A percentile compares a stretch with the other conserved stretches of the same genome.
phyloP scores from a whole-genome alignment of 2,113 vertebrate species.

The Pteruthius melanotis region DNA sequence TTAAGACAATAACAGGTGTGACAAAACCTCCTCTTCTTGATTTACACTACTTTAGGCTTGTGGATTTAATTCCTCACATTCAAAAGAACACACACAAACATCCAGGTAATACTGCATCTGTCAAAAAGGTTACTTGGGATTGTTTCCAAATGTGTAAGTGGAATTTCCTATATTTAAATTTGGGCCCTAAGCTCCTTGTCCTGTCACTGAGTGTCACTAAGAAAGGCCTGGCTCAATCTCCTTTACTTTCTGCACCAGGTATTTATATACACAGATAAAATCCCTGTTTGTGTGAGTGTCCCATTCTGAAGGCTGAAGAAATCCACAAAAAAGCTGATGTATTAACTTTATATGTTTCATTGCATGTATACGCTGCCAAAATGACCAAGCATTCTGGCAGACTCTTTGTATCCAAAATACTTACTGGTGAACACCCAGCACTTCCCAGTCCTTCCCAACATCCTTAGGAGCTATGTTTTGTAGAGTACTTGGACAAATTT shows the following conservation, averaged over 20 bases:
- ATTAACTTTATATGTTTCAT: not conserved
- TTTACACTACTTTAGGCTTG: not conserved
- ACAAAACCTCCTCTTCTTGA: not conserved
- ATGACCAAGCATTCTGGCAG: not conserved
- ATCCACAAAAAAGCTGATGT: not conserved
- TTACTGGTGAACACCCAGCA: conserved; percentile 89
- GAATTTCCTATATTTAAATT: not conserved
- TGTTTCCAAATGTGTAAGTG: not conserved
- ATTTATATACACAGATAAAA: not conserved
- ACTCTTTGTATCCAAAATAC: conserved; percentile 51
- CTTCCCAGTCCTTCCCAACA: conserved; percentile 81
- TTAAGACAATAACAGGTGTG: not conserved
- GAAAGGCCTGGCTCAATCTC: not conserved
- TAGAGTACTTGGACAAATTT: conserved; percentile 86
- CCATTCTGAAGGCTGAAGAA: not conserved
- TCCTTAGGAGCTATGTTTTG: conserved; percentile 76
- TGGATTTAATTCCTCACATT: not conserved
- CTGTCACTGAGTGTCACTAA: not conserved
- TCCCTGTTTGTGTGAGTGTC: not conserved
- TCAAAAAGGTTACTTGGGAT: not conserved
- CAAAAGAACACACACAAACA: not conserved
- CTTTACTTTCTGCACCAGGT: not conserved
- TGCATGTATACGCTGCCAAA: not conserved
- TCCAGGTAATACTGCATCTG: not conserved
- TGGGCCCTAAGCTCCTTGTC: not conserved